These are phyloP conservation scores for Brachypodius melanocephalos DNA, from an alignment of 2,113 vertebrate genomes.

Conservation along the genomic window DNA sequence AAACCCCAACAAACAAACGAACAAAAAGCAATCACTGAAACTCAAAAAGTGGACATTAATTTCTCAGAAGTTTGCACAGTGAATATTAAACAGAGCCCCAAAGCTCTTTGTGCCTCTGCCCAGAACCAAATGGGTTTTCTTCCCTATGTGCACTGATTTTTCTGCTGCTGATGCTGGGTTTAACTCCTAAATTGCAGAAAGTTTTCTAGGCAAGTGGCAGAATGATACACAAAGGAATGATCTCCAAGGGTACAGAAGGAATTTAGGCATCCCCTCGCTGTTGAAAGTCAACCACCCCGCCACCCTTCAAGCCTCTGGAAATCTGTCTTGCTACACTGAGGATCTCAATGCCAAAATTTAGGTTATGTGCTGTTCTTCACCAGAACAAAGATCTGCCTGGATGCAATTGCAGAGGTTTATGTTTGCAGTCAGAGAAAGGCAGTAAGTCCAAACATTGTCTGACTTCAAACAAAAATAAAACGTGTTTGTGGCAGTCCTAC, in stretches of 20 bases:
- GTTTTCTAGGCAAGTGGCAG: not conserved
- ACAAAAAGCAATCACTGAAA: not conserved
- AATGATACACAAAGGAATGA: not conserved
- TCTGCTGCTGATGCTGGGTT: not conserved
- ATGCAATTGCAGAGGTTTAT: not conserved
- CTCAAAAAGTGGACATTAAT: not conserved
- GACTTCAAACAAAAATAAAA: not conserved
- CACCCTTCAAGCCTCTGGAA: not conserved
- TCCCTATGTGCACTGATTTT: not conserved
- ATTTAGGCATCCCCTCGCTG: not conserved
- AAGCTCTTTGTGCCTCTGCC: not conserved
- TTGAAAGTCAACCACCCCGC: not conserved
- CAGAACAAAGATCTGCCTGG: not conserved
- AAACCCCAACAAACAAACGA: not conserved
- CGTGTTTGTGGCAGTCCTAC: not conserved
- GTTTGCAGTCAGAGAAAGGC: not conserved
- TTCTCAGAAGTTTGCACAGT: not conserved
- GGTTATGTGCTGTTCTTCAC: not conserved
- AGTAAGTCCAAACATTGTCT: not conserved
- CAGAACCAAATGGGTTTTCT: not conserved
- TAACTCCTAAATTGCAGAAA: not conserved
- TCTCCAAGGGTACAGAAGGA: not conserved
- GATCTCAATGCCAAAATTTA: not conserved
- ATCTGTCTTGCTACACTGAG: not conserved
- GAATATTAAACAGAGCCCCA: not conserved